These are phyloP conservation scores for Siderastrea siderea DNA, from an alignment of 92 coral and sea anemone species.

Conservation along the genomic window DNA sequence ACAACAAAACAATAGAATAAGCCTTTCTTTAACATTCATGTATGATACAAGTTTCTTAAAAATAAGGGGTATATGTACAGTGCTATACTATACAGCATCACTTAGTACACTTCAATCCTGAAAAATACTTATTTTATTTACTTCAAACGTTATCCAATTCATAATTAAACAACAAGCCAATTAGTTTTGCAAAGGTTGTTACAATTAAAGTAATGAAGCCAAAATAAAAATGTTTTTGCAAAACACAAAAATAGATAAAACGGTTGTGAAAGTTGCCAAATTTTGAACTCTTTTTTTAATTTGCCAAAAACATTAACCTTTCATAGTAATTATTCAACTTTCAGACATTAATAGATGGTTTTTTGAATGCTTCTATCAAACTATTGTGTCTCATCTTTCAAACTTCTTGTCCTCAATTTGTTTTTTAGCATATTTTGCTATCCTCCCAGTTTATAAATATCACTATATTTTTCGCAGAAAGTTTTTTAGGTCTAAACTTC, in stretches of 20 bases:
- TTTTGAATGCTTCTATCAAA: not conserved
- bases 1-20: not conserved
- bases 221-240: too few relatives aligned
- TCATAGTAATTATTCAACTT: slow-evolving; percentile 11
- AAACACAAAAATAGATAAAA: not conserved
- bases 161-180: too few relatives aligned
- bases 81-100: too few relatives aligned
- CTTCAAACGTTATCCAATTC: too few relatives aligned
- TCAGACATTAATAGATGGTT: not conserved
- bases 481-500: too few relatives aligned
- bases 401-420: not conserved
- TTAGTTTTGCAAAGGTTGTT: too few relatives aligned
- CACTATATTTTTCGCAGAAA: not conserved
- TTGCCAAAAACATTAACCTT: slow-evolving; percentile 14
- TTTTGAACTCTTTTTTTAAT: slow-evolving; percentile 1
- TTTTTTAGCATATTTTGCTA: not conserved
- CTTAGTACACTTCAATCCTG: too few relatives aligned
- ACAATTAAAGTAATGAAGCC: too few relatives aligned
- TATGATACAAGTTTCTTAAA: too few relatives aligned
- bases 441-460: not conserved
- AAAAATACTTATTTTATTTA: too few relatives aligned
- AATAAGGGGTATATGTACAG: too few relatives aligned
- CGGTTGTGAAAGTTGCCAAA: not conserved
- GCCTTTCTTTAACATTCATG: not conserved
- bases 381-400: not conserved